Base-by-base conservation (phyloP, 2,113 vertebrate species). In the Leiothrix lutea region DNA sequence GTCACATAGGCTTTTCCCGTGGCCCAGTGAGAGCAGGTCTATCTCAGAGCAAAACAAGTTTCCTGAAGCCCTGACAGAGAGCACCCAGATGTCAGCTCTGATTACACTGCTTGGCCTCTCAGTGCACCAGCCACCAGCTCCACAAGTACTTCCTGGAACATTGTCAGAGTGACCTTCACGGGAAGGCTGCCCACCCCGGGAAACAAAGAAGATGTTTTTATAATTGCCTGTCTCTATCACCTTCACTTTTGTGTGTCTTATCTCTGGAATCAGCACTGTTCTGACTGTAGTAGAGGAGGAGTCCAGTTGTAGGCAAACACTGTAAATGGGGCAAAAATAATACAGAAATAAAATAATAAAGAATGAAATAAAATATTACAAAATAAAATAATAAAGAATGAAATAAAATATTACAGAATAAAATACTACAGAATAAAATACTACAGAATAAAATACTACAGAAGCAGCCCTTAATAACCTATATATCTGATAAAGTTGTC, bases 31-130 rank as follows among this genome's bases (percentile, higher is more conserved):
- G 92, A 87, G 74, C 58, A 86, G 89, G 85, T 88, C 92, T 94
- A 50, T 73, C 82, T 69, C 5, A 7, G 85, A 89, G 90, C 88
- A 91, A 80, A 96, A 96, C 86, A 95, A 90, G 80, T 61, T 94
- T 92, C 91, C 90, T 95, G 92, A 94, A 80, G 50, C 20, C 86
- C 89, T 85, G 95, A 95, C 73, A 91, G 61, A 2, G 3, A 95
- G 96, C 89, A 94, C 95, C 89, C 93, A 94, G 89, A 94, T 95
- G 94, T 31, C 51, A 89, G 89, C 72, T 71, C 75, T 94, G 95
- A 97, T 97, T 97, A 92, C 9, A 12, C 54, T 4, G 7, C 74
- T 14, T 61, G 66, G 81, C 86, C 92, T 86, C 88, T 54, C 0
- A 0, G 2, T 78, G 80, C 91, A 64, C 29, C 72, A 92, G 69